Evolutionary conservation across 2,888 invertebrate genomes (phyloP).

Genomic region (Pilophorus perplexus): DNA sequence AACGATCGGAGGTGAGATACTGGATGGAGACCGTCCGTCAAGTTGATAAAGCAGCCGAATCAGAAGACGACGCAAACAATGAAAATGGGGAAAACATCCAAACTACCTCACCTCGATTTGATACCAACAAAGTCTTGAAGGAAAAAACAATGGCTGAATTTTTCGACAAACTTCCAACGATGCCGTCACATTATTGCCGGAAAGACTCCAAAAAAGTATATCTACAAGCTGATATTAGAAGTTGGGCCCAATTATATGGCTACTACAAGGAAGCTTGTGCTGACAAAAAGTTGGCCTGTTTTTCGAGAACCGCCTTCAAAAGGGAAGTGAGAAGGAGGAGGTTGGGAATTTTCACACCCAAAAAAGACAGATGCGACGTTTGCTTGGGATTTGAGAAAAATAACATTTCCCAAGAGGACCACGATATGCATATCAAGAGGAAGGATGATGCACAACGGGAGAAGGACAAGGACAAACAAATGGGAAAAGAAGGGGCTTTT

Average conservation of each 20-base stretch:
- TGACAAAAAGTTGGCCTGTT: not conserved
- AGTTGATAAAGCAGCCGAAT: too few species aligned
- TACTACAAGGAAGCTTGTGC: conserved; percentile 1
- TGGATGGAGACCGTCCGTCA: too few species aligned
- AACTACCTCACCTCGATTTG: too few species aligned
- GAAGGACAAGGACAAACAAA: conserved; percentile 6
- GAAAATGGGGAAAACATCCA: too few species aligned
- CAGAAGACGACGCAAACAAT: too few species aligned
- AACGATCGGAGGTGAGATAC: too few species aligned
- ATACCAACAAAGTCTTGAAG: too few species aligned
- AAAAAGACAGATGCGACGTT: conserved; percentile 30
- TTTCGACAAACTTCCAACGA: not conserved
- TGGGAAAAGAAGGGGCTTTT: not conserved
- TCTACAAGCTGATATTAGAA: conserved; percentile 15
- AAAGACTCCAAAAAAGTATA: conserved; percentile 18
- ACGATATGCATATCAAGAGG: not conserved
- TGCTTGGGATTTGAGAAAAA: conserved; percentile 4
- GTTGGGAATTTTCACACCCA: conserved; percentile 11
- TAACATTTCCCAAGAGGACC: not conserved
- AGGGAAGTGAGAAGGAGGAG: not conserved
- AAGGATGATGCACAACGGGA: conserved; percentile 13
- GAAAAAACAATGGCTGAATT: not conserved
- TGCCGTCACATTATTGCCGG: not conserved
- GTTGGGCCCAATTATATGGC: conserved; percentile 4
- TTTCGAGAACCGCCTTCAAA: conserved; percentile 19